phyloP scores from a whole-genome alignment of 2,113 vertebrate genomes.

The Chaetorhynchus papuensis region DNA sequence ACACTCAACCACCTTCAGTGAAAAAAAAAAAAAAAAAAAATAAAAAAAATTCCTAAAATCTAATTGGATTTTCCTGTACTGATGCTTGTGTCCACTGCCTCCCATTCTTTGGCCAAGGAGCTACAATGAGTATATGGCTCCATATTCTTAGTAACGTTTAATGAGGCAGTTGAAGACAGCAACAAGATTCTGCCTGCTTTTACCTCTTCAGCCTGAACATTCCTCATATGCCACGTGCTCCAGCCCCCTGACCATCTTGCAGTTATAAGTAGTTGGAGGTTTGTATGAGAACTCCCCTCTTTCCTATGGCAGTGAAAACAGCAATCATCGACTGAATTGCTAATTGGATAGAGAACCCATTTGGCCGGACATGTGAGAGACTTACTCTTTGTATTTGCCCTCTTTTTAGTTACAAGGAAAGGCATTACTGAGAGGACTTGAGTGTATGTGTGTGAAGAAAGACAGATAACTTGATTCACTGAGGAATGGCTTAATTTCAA shows the following conservation, averaged over 20 bases:
- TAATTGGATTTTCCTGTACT: not conserved
- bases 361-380: not conserved
- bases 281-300: not conserved
- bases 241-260: not conserved
- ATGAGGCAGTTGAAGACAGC: not conserved
- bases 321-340: not conserved
- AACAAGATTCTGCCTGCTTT: not conserved
- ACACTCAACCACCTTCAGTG: not conserved
- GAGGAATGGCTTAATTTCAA: not conserved
- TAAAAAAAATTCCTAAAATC: not conserved
- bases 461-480: not conserved
- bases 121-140: not conserved
- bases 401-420: not conserved
- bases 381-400: not conserved
- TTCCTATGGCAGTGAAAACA: not conserved
- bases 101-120: not conserved
- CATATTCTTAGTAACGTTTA: not conserved
- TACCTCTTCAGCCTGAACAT: not conserved
- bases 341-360: not conserved
- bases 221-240: accelerated
- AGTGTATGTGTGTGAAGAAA: not conserved
- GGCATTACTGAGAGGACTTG: not conserved
- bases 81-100: not conserved
- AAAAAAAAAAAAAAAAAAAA: not conserved
- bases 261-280: not conserved